Evolutionary conservation across 2,888 invertebrate genomes (phyloP).

Genomic region (Autographa gamma): DNA sequence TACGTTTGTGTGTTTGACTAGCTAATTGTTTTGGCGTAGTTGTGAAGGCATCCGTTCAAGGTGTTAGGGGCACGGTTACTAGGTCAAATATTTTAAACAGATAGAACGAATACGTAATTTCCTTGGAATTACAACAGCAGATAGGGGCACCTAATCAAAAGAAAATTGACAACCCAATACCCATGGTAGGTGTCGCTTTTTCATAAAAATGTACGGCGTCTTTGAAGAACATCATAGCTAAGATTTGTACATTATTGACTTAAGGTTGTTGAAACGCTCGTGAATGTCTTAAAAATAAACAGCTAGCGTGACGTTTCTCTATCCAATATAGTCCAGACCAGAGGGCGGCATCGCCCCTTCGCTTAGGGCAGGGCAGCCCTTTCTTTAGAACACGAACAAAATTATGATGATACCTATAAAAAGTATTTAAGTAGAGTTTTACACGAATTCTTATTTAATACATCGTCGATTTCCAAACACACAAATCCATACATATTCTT

Average conservation of each 20-base stretch:
- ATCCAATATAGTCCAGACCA: background rate
- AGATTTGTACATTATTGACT: background rate
- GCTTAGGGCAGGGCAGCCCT: slow-evolving; percentile 20
- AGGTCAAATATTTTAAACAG: background rate
- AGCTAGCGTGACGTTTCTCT: background rate
- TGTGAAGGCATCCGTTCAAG: slow-evolving; percentile 1
- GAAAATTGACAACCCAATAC: no score
- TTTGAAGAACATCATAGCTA: background rate
- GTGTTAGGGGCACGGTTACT: background rate
- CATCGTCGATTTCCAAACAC: background rate
- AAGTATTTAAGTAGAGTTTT: slow-evolving; percentile 4
- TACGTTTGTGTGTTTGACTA: slow-evolving; percentile 4
- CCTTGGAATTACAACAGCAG: no score
- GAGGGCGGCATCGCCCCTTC: slow-evolving; percentile 33
- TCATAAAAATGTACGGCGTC: background rate
- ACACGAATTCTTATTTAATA: background rate
- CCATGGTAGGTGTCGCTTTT: no score
- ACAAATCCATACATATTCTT: background rate
- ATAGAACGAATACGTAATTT: background rate
- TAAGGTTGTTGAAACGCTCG: background rate
- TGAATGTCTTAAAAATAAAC: background rate
- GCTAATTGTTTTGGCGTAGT: slow-evolving; percentile 6
- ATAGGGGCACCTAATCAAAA: no score
- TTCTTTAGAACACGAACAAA: slow-evolving; percentile 12
- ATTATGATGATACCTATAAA: slow-evolving; percentile 8